These are phyloP conservation scores for Macropodus opercularis DNA, from an alignment of 2,797 vertebrate genomes.

Conservation along the genomic window DNA sequence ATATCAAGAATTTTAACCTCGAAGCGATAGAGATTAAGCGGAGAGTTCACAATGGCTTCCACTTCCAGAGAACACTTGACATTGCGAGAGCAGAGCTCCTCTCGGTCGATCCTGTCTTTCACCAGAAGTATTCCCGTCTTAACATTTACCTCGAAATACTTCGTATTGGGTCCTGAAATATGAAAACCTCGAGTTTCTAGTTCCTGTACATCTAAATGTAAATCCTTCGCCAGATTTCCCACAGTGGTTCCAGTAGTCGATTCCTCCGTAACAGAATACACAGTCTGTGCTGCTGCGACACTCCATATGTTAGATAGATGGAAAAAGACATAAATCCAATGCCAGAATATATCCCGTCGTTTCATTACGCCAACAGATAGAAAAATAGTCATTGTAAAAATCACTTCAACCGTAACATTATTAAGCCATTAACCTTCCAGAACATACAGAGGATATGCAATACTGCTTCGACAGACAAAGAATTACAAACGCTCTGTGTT, in stretches of 20 bases:
- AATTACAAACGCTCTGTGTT: constrained; percentile 10
- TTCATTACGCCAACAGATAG: constrained; percentile 43
- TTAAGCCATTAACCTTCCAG: neutral
- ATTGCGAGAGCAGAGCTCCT: constrained; percentile 85
- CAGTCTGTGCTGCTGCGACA: constrained; percentile 61
- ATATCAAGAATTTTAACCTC: constrained; percentile 89
- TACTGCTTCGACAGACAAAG: constrained; percentile 57
- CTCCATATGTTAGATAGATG: constrained; percentile 40
- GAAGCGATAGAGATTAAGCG: constrained; percentile 86
- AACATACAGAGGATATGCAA: constrained; percentile 2
- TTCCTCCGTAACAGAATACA: constrained; percentile 81
- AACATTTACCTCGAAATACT: constrained; percentile 85
- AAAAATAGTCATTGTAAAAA: neutral
- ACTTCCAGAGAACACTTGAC: constrained; percentile 85
- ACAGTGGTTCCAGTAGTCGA: constrained; percentile 71
- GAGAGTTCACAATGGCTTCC: constrained; percentile 87
- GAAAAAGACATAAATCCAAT: constrained; percentile 46
- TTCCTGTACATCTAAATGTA: constrained; percentile 72
- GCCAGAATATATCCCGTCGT: constrained; percentile 5
- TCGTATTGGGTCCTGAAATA: constrained; percentile 73
- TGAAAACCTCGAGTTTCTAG: constrained; percentile 75
- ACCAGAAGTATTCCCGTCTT: constrained; percentile 86
- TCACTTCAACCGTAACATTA: constrained; percentile 17
- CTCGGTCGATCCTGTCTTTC: constrained; percentile 88
- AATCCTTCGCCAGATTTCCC: constrained; percentile 81